Evolutionary conservation across 2,113 vertebrate species (phyloP).

Genomic region (Phalacrocorax aristotelis): DNA sequence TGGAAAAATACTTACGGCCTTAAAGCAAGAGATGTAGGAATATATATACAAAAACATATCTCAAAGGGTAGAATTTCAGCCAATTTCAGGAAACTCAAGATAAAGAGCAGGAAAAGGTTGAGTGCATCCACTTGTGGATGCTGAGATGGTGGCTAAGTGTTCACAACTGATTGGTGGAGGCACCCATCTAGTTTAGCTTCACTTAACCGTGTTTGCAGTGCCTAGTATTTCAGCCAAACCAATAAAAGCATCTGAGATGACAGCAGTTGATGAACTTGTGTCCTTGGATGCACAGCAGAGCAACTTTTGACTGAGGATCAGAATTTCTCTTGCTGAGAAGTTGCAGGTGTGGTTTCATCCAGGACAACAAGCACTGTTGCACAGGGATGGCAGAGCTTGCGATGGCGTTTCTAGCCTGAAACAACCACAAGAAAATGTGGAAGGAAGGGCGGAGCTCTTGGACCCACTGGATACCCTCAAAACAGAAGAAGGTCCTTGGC

Average conservation of each 20-base stretch:
- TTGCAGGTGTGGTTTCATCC: background rate
- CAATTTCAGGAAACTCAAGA: background rate
- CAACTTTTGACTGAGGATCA: background rate
- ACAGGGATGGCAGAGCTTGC: background rate
- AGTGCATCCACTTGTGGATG: background rate
- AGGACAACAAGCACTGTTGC: background rate
- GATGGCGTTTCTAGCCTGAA: background rate
- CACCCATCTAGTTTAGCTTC: background rate
- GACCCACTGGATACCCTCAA: background rate
- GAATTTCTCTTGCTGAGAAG: background rate
- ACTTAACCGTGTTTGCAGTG: background rate
- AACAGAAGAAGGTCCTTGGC: background rate
- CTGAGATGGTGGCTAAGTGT: background rate
- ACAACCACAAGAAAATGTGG: accelerated
- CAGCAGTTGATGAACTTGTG: background rate
- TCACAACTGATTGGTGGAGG: background rate
- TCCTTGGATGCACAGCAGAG: background rate
- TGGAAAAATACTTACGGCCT: background rate
- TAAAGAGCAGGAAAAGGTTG: background rate
- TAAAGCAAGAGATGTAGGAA: background rate
- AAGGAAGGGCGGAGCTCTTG: background rate
- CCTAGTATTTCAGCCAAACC: background rate
- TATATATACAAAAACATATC: background rate
- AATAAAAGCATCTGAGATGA: background rate
- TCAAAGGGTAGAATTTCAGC: background rate